Base-by-base conservation (phyloP, 2,797 vertebrate species). In the Rhinella marina region DNA sequence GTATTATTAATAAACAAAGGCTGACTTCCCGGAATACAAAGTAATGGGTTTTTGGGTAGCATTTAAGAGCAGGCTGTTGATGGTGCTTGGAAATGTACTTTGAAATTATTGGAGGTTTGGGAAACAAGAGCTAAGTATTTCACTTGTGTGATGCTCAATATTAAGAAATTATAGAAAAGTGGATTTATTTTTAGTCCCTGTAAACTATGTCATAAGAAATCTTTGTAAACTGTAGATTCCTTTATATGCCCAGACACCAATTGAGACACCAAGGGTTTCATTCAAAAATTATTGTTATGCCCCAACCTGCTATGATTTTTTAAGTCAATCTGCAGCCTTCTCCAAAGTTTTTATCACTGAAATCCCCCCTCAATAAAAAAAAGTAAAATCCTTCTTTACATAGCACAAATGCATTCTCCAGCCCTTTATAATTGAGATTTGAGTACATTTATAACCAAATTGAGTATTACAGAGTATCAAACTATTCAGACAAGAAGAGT, bases 1-100 rank as follows among this genome's bases (percentile, higher is more conserved):
- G 29, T 89, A 79, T 90, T 92, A 90, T 92, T 92, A 91, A 91
- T 91, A 92, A 91, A 91, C 85, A 84, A 61, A 6, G 81, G 81
- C 86, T 19, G 9, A 50, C 7, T 21, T 11, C n/a, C 86, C 7
- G 4, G 90, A 87, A 90, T 87, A 90, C 90, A 87, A 90, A 88
- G 73, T 80, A 84, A 88, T 12, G 68, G 0, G 88, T 84, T 87
- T 88, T 86, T 88, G 79, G 88, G 79, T 86, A 78, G 27, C 84
- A 66, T 61, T 86, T 86, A 79, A 54, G 72, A 76, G 66, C 66
- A 85, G 48, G 78, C 84, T 86, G 68, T 52, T 87, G 59, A 87
- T 80, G 70, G 75, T 86, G 84, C 88, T 86, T 77, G 84, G 88
- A 86, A 89, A 86, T 89, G 78, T 82, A 57, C 57, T 86, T 61